Evolutionary conservation across 2,797 vertebrate species (phyloP).

Genomic region (Artibeus lituratus): DNA sequence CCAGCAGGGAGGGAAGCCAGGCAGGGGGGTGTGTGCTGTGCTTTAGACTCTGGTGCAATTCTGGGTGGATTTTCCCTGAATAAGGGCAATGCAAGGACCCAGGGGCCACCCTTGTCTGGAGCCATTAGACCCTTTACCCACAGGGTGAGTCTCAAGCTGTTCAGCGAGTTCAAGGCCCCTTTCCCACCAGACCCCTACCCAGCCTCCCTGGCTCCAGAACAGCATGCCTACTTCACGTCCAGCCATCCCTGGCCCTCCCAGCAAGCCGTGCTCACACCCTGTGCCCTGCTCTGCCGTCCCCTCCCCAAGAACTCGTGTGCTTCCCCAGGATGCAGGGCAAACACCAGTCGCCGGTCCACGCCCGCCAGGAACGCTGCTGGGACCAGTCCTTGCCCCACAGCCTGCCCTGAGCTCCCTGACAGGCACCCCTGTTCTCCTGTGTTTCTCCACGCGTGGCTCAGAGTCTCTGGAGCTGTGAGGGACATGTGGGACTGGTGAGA

Average conservation of each 20-base stretch:
- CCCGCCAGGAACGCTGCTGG: neutral
- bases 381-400: neutral
- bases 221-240: neutral
- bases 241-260: neutral
- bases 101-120: neutral
- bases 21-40: rapidly evolving
- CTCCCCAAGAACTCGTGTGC: neutral
- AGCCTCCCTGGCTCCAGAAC: neutral
- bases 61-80: neutral
- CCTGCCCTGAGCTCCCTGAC: neutral
- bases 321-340: neutral
- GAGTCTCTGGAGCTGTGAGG: too few relatives aligned
- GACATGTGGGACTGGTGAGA: neutral
- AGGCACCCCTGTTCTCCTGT: neutral
- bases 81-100: rapidly evolving
- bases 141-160: neutral
- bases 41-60: neutral
- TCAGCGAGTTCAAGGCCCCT: neutral
- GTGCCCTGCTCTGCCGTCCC: neutral
- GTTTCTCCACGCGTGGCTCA: neutral
- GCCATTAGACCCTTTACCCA: neutral
- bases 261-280: neutral
- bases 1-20: neutral
- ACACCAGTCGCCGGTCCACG: neutral
- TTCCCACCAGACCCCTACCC: neutral